phyloP scores from a whole-genome alignment of 2,113 vertebrate species.

The Trochalopteron elliotii region DNA sequence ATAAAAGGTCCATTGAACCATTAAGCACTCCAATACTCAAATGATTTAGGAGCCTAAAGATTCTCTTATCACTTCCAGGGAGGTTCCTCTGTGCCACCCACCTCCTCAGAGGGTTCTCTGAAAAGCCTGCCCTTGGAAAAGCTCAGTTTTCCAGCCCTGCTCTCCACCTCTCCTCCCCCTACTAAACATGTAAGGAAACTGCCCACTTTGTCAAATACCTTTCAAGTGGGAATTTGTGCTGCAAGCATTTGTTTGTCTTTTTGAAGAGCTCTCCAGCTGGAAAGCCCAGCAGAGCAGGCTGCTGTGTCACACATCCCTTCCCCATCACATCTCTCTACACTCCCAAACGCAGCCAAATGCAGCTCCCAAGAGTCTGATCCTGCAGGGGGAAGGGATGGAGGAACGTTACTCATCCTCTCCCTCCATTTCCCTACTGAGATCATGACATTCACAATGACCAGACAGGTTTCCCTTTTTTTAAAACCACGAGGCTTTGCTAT shows the following conservation, averaged over 20 bases:
- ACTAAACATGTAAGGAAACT: neutral
- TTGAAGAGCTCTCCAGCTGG: neutral
- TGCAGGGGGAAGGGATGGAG: neutral
- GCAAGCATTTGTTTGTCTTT: neutral
- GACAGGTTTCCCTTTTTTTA: neutral
- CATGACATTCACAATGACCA: neutral
- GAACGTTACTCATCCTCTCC: neutral
- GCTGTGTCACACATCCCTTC: rapidly evolving
- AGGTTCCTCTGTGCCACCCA: neutral
- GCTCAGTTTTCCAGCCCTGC: neutral
- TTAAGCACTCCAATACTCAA: neutral
- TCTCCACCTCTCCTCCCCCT: neutral
- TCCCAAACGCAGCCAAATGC: neutral
- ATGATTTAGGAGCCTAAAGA: neutral
- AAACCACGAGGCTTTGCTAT: neutral
- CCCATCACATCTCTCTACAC: neutral
- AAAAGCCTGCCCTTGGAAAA: neutral
- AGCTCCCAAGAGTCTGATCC: neutral
- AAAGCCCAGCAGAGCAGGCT: neutral
- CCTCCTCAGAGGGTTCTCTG: neutral
- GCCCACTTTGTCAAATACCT: neutral
- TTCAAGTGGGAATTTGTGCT: neutral
- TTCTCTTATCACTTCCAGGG: neutral
- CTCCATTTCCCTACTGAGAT: neutral
- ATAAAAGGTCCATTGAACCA: neutral